These are phyloP conservation scores for Riptortus pedestris DNA, from an alignment of 1,140 invertebrate genomes.

Conservation along the genomic window DNA sequence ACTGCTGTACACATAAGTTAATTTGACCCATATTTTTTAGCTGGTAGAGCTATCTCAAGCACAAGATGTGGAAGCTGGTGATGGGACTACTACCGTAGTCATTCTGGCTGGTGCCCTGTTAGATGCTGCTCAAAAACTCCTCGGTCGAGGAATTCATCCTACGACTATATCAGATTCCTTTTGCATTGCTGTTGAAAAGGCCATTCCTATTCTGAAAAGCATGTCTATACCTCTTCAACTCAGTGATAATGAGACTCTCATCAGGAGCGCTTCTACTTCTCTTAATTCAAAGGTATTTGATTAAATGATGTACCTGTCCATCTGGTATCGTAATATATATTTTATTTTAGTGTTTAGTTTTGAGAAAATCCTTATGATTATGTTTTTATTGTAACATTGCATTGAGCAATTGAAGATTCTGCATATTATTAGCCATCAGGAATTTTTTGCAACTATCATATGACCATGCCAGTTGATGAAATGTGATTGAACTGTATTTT, in stretches of 20 bases:
- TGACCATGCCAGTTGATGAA: no score
- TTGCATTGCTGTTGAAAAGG: constrained; percentile 75
- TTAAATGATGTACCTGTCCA: no score
- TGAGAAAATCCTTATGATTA: no score
- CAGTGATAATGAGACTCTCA: constrained; percentile 71
- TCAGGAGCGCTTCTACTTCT: constrained; percentile 93
- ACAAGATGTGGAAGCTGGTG: constrained; percentile 97
- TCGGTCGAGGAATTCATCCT: constrained; percentile 93
- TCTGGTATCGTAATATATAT: no score
- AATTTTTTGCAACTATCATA: no score
- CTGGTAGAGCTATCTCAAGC: constrained; percentile 95
- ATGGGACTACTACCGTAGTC: constrained; percentile 96
- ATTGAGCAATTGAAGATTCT: no score
- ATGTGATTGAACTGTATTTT: no score
- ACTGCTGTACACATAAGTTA: no score
- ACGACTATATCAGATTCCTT: constrained; percentile 95
- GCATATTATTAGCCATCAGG: no score
- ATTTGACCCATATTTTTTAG: no score
- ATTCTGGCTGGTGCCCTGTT: constrained; percentile 90
- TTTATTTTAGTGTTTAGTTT: no score
- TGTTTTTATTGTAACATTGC: no score
- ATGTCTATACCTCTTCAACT: constrained; percentile 85
- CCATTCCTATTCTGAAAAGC: constrained; percentile 71
- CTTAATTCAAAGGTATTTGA: constrained; percentile 87
- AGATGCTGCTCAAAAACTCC: constrained; percentile 85